Base-by-base conservation (phyloP, 1,140 invertebrate genomes). In the Linepithema humile region DNA sequence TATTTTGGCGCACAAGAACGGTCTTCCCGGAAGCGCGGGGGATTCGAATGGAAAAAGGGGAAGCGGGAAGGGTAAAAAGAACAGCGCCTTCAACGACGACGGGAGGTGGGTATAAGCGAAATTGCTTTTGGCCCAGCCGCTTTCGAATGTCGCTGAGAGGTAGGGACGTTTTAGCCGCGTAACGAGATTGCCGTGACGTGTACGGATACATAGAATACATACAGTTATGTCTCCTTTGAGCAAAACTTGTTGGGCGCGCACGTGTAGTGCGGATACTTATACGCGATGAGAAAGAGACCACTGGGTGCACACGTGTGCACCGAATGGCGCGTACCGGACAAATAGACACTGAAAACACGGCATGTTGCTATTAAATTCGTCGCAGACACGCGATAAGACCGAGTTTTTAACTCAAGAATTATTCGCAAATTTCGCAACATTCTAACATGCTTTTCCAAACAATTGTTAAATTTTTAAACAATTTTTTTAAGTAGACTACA, bases 41-140 rank as follows among this genome's bases (percentile, higher is more conserved):
- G 20, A 9, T 48, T 7, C 59, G 48, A 45, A 15, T 15, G 9
- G 9, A 9, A 40, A 9, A 40, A 15, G 15, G 29, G 59, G 72
- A 55, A 65, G 62, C 57, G 2, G 70, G 40, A 69, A 72, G 20
- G 3, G 35, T 3, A 48, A 40, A 64, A 75, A 64, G 73, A 75
- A 64, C 26, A 23, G 73, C 23, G 3, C 15, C 23, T 23, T 50
- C 55, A 67, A 65, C 10, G 38, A 55, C 38, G 59, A n/a, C 40
- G 55, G 48, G 32, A 70, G 48, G 38, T 60, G 50, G 82, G 20
- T 88, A 80, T 87, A 84, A 75, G 26, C 67, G 82, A 84, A 87
- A 88, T 88, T 88, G 86, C 82, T 88, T 87, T 88, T 48, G 85
- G 74, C 55, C 85, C 10, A 65, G 29, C 10, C 35, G 43, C 53